Base-by-base conservation (phyloP, 2,113 vertebrate genomes). In the Phyllopteryx taeniolatus region DNA sequence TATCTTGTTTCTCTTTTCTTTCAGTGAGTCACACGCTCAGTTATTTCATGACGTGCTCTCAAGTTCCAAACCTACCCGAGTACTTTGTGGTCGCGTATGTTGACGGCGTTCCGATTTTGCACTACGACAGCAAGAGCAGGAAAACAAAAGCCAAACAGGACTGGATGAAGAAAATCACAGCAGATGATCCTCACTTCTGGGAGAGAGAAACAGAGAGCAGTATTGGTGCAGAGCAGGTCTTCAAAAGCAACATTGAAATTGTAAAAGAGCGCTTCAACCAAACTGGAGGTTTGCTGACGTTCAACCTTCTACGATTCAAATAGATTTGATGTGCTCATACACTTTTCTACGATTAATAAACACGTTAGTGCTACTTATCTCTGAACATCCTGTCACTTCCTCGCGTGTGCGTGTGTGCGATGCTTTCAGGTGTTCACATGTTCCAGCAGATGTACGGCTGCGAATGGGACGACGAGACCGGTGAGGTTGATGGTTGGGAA, bases 261-360 rank as follows among this genome's bases (percentile, higher is more conserved):
- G 0, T 0, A 20, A 89, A 76, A 77, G 0, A 2, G 0, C 68
- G 74, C 19, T 35, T 90, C 54, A 87, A 87, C 80, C 83, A 88
- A 67, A 83, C 82, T 79, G 68, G 60, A 80, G 85, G 87, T 89
- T 64, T 70, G 79, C 83, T 76, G 35, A 13, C 68, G 39, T 76
- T 72, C 67, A 8, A 69, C 35, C 60, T 51, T 67, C 17, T 22
- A 3, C 27, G 68, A 17, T 49, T 66, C 12, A 68, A 35, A 71
- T 62, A 8, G 43, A 66, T 9, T 64, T n/a, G n/a, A n/a, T n/a
- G n/a, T n/a, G n/a, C n/a, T n/a, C n/a, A n/a, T n/a, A n/a, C n/a
- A n/a, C n/a, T n/a, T n/a, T n/a, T n/a, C n/a, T n/a, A n/a, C n/a
- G n/a, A n/a, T n/a, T n/a, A n/a, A n/a, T n/a, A n/a, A n/a, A n/a